A percentile compares a stretch with the other conserved stretches of the same genome.
These are phyloP conservation scores for Antedon mediterranea DNA, from an alignment of 53 echinoderm and acorn worm genomes.

Conservation along the genomic window DNA sequence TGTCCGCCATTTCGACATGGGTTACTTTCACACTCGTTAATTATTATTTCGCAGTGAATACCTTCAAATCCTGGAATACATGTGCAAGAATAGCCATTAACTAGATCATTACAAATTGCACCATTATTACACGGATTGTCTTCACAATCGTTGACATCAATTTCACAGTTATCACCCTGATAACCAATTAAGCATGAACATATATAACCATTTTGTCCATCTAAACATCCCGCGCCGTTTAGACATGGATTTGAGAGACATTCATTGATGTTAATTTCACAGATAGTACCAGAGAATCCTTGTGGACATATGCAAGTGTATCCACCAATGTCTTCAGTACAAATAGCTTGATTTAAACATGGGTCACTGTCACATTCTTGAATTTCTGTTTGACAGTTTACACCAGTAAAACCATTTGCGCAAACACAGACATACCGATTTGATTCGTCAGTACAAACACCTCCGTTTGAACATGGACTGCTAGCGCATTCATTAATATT, in stretches of 20 bases:
- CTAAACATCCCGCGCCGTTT: not conserved
- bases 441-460: not conserved
- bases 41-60: constrained; percentile 28
- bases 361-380: not conserved
- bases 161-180: not conserved
- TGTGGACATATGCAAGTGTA: not conserved
- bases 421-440: not conserved
- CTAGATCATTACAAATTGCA: constrained; percentile 28
- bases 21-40: constrained; percentile 6
- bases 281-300: not conserved
- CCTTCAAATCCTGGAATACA: constrained; percentile 48
- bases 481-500: constrained; percentile 56
- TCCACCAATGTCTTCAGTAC: not conserved
- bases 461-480: constrained; percentile 52
- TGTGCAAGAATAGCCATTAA: constrained; percentile 33
- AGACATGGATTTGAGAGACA: not conserved
- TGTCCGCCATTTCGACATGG: not conserved
- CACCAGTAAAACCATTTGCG: not conserved
- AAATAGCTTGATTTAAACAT: not conserved
- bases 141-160: not conserved
- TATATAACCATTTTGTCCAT: not conserved
- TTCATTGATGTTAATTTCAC: not conserved
- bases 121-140: constrained; percentile 24
- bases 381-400: not conserved
- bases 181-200: not conserved